Base-by-base conservation (phyloP, 2,888 invertebrate genomes). In the Caenorhabditis sp. region DNA sequence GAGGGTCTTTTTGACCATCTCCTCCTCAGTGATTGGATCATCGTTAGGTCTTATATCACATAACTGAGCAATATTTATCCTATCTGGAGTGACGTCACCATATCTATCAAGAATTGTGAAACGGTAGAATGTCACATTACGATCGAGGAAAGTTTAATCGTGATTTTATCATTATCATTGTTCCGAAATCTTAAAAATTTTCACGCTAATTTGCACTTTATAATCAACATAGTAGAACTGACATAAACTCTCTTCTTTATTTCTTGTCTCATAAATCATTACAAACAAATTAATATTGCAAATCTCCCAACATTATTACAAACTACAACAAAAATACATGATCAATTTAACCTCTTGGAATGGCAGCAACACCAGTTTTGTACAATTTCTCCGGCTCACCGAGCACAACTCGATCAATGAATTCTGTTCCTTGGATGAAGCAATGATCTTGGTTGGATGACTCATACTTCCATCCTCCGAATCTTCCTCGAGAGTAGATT, bases 141-240 rank as follows among this genome's bases (percentile, higher is more conserved):
- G 81, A 63, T 87, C 87, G 38, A 86, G 86, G 77, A 87, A 87
- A n/a, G n/a, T n/a, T n/a, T n/a, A n/a, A n/a, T n/a, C n/a, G n/a
- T n/a, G n/a, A n/a, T n/a, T n/a, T n/a, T n/a, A n/a, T n/a, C n/a
- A n/a, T n/a, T n/a, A n/a, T n/a, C n/a, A n/a, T n/a, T n/a, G n/a
- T n/a, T n/a, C n/a, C n/a, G n/a, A n/a, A n/a, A n/a, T n/a, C n/a
- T n/a, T n/a, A n/a, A n/a, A n/a, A n/a, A n/a, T n/a, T n/a, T n/a
- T n/a, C n/a, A n/a, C n/a, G n/a, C n/a, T n/a, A n/a, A n/a, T n/a
- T n/a, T n/a, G n/a, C n/a, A n/a, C n/a, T n/a, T n/a, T n/a, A n/a
- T n/a, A n/a, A n/a, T n/a, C n/a, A n/a, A n/a, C n/a, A n/a, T n/a
- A n/a, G n/a, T n/a, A n/a, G n/a, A n/a, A n/a, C n/a, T n/a, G n/a